phyloP scores from a whole-genome alignment of 64 coral and sea anemone genomes.

The Actinia equina region DNA sequence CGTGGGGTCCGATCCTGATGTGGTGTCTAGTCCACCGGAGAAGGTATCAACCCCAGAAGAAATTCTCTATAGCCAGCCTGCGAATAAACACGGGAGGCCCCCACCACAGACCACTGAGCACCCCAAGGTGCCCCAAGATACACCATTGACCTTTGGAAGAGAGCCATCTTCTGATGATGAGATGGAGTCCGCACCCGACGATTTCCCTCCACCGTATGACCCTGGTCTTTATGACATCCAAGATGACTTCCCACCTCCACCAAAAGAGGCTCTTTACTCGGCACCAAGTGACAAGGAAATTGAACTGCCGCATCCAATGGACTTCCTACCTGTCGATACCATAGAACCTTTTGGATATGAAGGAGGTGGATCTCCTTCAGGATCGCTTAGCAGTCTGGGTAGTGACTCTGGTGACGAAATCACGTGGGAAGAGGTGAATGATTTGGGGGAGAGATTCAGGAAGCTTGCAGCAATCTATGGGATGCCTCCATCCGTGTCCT shows the following conservation, averaged over 20 bases:
- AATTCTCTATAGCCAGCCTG: not conserved
- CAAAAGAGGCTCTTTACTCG: not conserved
- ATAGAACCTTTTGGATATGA: constrained; percentile 66
- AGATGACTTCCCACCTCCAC: constrained; percentile 10
- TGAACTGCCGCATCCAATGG: constrained; percentile 15
- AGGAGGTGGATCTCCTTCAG: constrained; percentile 76
- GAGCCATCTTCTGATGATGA: not conserved
- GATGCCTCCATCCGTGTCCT: constrained; percentile 53
- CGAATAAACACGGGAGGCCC: not conserved
- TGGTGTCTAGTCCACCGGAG: constrained; percentile 2
- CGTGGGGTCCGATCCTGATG: constrained; percentile 18
- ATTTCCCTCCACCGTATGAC: constrained; percentile 16
- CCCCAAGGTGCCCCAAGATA: not conserved
- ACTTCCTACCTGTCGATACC: constrained; percentile 60
- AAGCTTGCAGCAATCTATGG: constrained; percentile 78
- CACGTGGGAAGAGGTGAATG: constrained; percentile 48
- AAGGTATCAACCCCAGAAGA: constrained; percentile 1
- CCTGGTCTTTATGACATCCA: not conserved
- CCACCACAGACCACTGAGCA: not conserved
- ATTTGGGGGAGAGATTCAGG: constrained; percentile 69
- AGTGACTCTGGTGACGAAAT: constrained; percentile 43
- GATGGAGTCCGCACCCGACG: not conserved
- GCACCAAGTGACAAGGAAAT: not conserved
- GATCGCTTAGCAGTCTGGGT: constrained; percentile 74
- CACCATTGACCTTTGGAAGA: not conserved